These are phyloP conservation scores for Nomada flava DNA, from an alignment of 2,888 invertebrate genomes.

Conservation along the genomic window DNA sequence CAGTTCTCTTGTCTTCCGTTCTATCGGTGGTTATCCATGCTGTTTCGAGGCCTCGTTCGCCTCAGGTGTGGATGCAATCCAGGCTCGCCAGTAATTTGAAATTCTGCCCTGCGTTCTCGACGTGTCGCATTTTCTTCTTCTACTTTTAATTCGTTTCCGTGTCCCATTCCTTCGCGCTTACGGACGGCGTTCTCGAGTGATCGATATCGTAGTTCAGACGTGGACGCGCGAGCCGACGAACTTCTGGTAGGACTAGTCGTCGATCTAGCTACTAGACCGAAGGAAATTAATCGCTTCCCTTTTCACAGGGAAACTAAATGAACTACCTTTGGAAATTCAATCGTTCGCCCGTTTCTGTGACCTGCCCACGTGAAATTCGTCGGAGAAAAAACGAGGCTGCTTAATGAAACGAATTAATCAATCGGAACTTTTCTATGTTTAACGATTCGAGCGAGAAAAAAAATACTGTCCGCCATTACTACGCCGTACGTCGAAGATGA, in stretches of 20 bases:
- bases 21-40: background rate
- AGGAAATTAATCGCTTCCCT: slow-evolving; percentile 28
- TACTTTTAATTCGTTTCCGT: background rate
- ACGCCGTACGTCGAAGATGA: background rate
- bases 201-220: slow-evolving; percentile 23
- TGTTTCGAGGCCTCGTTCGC: background rate
- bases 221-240: slow-evolving; percentile 14
- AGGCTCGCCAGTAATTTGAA: slow-evolving; percentile 25
- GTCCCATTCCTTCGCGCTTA: background rate
- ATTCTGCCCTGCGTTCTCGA: slow-evolving; percentile 28
- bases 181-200: background rate
- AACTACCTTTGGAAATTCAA: slow-evolving; percentile 15
- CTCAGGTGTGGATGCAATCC: slow-evolving; percentile 31
- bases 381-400: background rate
- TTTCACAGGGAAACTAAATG: slow-evolving; percentile 1
- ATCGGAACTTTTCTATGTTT: background rate
- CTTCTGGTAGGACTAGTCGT: background rate
- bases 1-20: background rate
- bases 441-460: background rate
- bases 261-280: background rate
- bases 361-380: background rate
- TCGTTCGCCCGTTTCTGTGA: slow-evolving; percentile 2
- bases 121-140: slow-evolving; percentile 38
- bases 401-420: slow-evolving; percentile 8
- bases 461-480: background rate